phyloP scores from a whole-genome alignment of 2,113 vertebrate species.

The Aplodontia rufa region DNA sequence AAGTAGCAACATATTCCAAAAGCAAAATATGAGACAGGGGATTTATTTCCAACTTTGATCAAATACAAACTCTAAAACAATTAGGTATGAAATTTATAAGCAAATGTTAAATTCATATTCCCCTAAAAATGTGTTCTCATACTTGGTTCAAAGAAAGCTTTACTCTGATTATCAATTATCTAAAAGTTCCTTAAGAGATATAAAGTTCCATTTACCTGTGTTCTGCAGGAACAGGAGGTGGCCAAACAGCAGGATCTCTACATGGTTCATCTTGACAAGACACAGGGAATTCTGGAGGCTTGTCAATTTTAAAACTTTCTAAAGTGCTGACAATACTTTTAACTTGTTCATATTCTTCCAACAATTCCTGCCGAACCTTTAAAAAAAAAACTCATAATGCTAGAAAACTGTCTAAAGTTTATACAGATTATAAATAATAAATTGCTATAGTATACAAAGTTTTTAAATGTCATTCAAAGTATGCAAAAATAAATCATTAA shows the following conservation, averaged over 20 bases:
- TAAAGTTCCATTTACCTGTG: slow-evolving; percentile 88
- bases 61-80: not conserved
- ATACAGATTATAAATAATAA: slow-evolving; percentile 27
- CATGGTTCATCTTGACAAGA: slow-evolving; percentile 88
- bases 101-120: not conserved
- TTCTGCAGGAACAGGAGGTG: slow-evolving; percentile 95
- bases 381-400: slow-evolving; percentile 61
- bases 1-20: not conserved
- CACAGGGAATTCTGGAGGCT: slow-evolving; percentile 89
- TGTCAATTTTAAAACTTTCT: slow-evolving; percentile 95
- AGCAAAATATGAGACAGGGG: not conserved
- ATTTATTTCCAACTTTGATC: slow-evolving; percentile 36
- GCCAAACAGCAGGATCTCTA: slow-evolving; percentile 94
- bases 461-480: slow-evolving; percentile 30
- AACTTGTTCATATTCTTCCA: slow-evolving; percentile 96
- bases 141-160: not conserved
- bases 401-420: not conserved
- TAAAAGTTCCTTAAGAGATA: not conserved
- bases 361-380: slow-evolving; percentile 93
- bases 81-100: not conserved
- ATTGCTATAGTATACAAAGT: not conserved
- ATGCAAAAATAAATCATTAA: slow-evolving; percentile 29
- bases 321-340: slow-evolving; percentile 93
- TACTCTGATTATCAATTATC: not conserved
- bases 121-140: not conserved